Evolutionary conservation across 1,140 invertebrate species (phyloP), one percentile per base, ranked within the genome.

Genomic region (Pectinophora gossypiella): DNA sequence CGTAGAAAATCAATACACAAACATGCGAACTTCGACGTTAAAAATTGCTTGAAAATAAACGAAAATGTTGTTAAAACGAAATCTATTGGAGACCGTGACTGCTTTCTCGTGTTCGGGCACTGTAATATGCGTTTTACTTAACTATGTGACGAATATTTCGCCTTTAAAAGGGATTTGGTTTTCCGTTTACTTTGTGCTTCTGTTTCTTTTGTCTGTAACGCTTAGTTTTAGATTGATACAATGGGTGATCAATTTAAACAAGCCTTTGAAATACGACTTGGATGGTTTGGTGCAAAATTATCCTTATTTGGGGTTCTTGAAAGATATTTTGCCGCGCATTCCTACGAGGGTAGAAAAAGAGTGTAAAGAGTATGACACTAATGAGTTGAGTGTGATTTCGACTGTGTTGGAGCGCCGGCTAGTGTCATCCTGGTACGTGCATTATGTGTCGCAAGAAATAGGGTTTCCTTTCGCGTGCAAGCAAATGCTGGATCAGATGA

Each of bases 401-500:
- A 78, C 81, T 3, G 86, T 87, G 13, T 53, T 89, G 47, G 86
- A 89, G 52, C 70, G 72, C 32, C 86, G 80, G 47, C 58, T 85
- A 40, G 80, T 88, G 10, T 89, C 86, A 7, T 85, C 86, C 0
- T 89, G 87, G 87, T 89, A 89, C 38, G 63, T 85, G 20, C 60
- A 76, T 1, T 86, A 82, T 48, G 81, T 89, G 50, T 89, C 87
- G 0, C 70, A 86, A 54, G 87, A 89, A 56, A 88, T 88, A 47
- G 79, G 84, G 5, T 89, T 88, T 61, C 86, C 87, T 0, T 89
- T 88, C 64, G 84, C 83, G 2, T 89, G 87, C 52, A 89, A 89
- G 50, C 85, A 88, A 63, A 69, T 88, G 56, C 48, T 89, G 36
- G 87, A 89, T 75, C 87, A 88, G 56, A 87, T 88, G 68, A 81